phyloP scores from a whole-genome alignment of 2,888 invertebrate genomes.

The Neria commutata region DNA sequence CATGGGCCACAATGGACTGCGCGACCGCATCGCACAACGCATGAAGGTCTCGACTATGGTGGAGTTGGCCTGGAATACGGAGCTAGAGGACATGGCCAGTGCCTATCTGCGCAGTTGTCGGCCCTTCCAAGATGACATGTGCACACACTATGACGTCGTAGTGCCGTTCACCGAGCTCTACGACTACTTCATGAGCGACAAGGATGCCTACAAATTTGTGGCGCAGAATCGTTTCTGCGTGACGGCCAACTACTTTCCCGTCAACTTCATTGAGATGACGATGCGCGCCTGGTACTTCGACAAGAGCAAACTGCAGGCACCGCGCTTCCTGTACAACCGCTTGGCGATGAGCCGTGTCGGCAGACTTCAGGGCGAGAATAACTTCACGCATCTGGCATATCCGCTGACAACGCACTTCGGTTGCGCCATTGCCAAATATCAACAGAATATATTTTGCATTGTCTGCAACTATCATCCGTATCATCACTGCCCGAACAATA shows the following conservation, averaged over 20 bases:
- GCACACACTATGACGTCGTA: not conserved
- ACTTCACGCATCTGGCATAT: constrained; percentile 28
- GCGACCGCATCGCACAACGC: constrained; percentile 35
- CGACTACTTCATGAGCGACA: not conserved
- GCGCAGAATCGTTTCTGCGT: not conserved
- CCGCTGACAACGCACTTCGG: constrained; percentile 21
- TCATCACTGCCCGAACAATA: too few species aligned
- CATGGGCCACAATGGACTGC: constrained; percentile 36
- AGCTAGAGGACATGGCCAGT: constrained; percentile 11
- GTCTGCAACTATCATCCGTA: constrained; percentile 17
- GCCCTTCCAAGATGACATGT: constrained; percentile 16
- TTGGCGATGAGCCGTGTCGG: too few species aligned
- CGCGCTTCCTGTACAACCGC: constrained; percentile 31
- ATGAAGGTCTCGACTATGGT: constrained; percentile 37
- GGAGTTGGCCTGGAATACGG: constrained; percentile 24
- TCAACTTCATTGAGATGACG: too few species aligned
- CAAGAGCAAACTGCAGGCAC: too few species aligned
- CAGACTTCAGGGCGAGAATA: constrained; percentile 22
- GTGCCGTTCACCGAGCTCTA: not conserved
- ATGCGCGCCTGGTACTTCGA: too few species aligned
- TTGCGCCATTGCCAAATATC: constrained; percentile 28
- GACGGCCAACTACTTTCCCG: not conserved
- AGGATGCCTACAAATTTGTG: not conserved
- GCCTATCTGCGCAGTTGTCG: constrained; percentile 7
- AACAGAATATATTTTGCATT: not conserved